Base-by-base conservation (phyloP, 2,797 vertebrate species). In the Aldrovandia affinis region DNA sequence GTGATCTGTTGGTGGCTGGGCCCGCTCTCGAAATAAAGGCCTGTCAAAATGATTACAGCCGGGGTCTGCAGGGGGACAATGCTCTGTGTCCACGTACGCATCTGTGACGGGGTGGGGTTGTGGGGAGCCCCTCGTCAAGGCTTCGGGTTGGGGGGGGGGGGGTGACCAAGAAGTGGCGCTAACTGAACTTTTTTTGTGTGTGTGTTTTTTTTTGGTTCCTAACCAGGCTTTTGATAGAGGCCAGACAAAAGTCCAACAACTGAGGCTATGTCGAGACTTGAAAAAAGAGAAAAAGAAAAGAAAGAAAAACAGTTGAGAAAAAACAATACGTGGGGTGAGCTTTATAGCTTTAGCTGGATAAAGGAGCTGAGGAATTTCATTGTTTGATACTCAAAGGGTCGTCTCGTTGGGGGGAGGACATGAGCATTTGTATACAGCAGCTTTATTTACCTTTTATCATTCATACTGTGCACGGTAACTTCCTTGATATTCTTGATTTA, bases 21-120 rank as follows among this genome's bases (percentile, higher is more conserved):
- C 87, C 87, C 86, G 83, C 77, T 84, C 84, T 83, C 52, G 80
- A 86, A 88, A 90, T 89, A 91, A 88, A 86, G 84, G 84, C 81
- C 90, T 91, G 90, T 92, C 90, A 89, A 88, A 88, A 87, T 87
- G 88, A 91, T 91, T 90, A 88, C 86, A 88, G 86, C 81, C 78
- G 80, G 5, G 84, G 85, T 85, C 78, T 85, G 86, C 78, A 78
- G 83, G 87, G 86, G 88, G 87, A 88, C 73, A 61, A 85, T 86
- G 77, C 79, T 82, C 80, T 83, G 84, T 85, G 57, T 81, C 84
- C 79, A 54, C 78, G 50, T 83, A 73, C 57, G 77, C 80, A 52
- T 80, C 79, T 81, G 65, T 79, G 42, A 30, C 54, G 83, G 70
- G 70, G 81, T 28, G 36, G 12, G 36, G n/a, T 44, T 28, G 80